Evolutionary conservation across 2,113 vertebrate genomes (phyloP).

Genomic region (Sapajus apella): DNA sequence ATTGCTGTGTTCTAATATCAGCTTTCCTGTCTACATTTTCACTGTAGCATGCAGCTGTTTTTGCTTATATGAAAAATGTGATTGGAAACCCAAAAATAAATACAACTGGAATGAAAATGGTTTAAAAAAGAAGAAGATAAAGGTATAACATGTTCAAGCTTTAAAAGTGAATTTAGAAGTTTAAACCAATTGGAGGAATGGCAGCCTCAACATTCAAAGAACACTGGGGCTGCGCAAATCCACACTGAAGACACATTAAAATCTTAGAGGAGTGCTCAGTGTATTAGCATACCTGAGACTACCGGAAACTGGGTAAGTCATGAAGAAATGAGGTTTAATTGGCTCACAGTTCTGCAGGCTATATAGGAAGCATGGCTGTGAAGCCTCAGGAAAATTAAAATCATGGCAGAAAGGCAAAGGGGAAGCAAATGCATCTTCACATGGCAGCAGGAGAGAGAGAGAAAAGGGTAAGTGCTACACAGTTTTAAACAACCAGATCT

Average conservation of each 20-base stretch:
- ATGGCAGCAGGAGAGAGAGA: too few relatives aligned
- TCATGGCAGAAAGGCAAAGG: too few relatives aligned
- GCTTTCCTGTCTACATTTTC: background rate
- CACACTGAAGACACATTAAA: background rate
- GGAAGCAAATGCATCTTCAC: too few relatives aligned
- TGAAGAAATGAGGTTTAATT: too few relatives aligned
- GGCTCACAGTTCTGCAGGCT: too few relatives aligned
- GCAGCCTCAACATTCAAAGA: background rate
- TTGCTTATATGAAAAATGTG: background rate
- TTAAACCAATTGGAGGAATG: background rate
- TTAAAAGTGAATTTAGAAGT: slow-evolving; percentile 4
- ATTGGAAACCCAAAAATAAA: background rate
- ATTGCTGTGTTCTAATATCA: background rate
- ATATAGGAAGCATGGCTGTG: too few relatives aligned
- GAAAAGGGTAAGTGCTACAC: too few relatives aligned
- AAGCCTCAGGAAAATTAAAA: too few relatives aligned
- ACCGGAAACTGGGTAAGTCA: too few relatives aligned
- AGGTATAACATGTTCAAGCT: background rate
- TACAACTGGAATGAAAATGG: background rate
- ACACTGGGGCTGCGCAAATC: background rate
- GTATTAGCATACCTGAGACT: too few relatives aligned
- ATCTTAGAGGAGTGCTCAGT: background rate
- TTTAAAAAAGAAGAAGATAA: background rate
- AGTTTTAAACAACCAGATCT: too few relatives aligned
- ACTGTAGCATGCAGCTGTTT: background rate